These are phyloP conservation scores for Chamaetylas fuelleborni DNA, from an alignment of 2,113 vertebrate species.

Conservation along the genomic window DNA sequence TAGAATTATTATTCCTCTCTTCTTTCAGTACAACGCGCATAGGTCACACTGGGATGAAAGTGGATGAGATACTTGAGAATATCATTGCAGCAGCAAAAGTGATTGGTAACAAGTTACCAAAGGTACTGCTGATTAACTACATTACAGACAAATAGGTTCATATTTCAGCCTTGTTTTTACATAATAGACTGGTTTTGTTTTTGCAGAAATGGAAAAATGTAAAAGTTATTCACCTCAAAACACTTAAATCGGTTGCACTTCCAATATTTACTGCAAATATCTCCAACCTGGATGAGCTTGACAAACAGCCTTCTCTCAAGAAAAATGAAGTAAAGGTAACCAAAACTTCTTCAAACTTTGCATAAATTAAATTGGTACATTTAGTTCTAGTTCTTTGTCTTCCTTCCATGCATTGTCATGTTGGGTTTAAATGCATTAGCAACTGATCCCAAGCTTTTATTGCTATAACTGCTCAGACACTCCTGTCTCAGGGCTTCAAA, in stretches of 20 bases:
- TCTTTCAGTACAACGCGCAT: constrained; percentile 78
- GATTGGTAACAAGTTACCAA: constrained; percentile 71
- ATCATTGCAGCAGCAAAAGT: constrained; percentile 69
- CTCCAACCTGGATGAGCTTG: constrained; percentile 49
- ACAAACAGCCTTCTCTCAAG: neutral
- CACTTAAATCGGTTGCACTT: constrained; percentile 78
- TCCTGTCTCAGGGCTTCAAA: neutral
- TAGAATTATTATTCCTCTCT: neutral
- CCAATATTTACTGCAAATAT: constrained; percentile 81
- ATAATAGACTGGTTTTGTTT: neutral
- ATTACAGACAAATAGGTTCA: neutral
- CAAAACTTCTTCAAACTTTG: neutral
- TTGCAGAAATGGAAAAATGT: constrained; percentile 80
- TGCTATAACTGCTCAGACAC: neutral
- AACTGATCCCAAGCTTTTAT: neutral
- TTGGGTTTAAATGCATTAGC: neutral
- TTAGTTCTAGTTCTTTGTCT: neutral
- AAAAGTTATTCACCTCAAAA: constrained; percentile 89
- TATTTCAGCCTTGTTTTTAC: neutral
- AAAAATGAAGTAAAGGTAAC: constrained; percentile 14
- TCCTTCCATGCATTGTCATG: neutral
- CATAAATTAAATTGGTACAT: neutral
- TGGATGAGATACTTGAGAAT: constrained; percentile 79
- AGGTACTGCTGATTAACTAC: constrained; percentile 63
- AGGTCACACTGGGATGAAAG: constrained; percentile 81